Conservation (phyloP, 1,140 invertebrate species). For the Asobara japonica region DNA sequence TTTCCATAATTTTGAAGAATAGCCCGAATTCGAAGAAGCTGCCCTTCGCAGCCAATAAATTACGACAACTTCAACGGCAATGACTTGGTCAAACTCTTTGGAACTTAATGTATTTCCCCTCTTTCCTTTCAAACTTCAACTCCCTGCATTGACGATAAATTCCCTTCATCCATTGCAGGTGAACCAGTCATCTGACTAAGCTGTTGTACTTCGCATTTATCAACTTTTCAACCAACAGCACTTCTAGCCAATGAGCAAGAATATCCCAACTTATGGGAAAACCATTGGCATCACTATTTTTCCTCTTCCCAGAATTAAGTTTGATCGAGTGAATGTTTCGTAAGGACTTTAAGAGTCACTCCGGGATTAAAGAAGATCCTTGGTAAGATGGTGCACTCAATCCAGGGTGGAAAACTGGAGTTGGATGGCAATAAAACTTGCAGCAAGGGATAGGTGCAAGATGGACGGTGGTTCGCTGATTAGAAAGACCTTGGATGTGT, state of each 20-base stretch:
- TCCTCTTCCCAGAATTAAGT: background rate
- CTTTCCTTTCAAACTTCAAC: background rate
- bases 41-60: no score
- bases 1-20: no score
- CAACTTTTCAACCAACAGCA: background rate
- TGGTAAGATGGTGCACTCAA: background rate
- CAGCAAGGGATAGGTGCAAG: background rate
- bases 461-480: slow-evolving; percentile 35
- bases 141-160: background rate
- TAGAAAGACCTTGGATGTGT: slow-evolving; percentile 17
- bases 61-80: background rate
- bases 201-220: background rate
- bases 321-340: slow-evolving; percentile 8
- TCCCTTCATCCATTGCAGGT: background rate
- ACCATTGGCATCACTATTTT: background rate
- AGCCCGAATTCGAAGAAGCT: no score
- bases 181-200: background rate
- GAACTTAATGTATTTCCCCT: background rate
- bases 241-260: no score
- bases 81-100: background rate
- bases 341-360: slow-evolving; percentile 10
- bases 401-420: background rate
- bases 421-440: slow-evolving; percentile 30
- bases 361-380: slow-evolving; percentile 23
- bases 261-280: background rate